These are phyloP conservation scores for Geopemphigus sp. DNA, from an alignment of 1,140 invertebrate species.

Conservation along the genomic window DNA sequence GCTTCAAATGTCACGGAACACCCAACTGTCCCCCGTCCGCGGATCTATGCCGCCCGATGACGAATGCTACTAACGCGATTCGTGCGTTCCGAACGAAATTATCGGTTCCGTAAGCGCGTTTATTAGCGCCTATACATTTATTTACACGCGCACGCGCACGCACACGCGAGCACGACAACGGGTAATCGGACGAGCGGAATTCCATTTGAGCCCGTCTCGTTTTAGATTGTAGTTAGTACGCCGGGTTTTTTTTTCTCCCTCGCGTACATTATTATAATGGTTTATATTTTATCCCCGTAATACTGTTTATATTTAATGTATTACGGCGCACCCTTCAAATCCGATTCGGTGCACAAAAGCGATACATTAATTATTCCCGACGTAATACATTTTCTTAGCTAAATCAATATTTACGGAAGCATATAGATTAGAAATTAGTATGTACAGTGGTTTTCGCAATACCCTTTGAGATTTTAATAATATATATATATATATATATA, in stretches of 20 bases:
- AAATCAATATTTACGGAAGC: slow-evolving; percentile 30
- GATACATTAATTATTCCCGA: slow-evolving; percentile 26
- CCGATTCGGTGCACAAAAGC: not conserved
- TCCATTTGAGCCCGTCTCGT: not conserved
- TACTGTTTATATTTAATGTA: no score
- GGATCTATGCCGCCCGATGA: not conserved
- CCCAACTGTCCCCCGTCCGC: no score
- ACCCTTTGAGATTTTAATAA: slow-evolving; percentile 18
- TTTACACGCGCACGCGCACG: no score
- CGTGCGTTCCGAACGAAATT: slow-evolving; percentile 14
- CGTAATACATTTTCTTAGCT: slow-evolving; percentile 24
- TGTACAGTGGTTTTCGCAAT: no score
- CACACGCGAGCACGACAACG: no score
- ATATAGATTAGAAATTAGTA: slow-evolving; percentile 27
- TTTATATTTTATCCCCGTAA: not conserved
- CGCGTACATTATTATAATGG: slow-evolving; percentile 2
- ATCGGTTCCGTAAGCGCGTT: slow-evolving; percentile 8
- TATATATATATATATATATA: not conserved
- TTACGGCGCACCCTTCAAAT: slow-evolving; percentile 23
- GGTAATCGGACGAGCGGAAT: slow-evolving; percentile 3
- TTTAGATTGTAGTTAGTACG: no score
- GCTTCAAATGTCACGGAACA: slow-evolving; percentile 18
- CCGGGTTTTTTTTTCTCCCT: not conserved
- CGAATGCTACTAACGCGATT: not conserved
- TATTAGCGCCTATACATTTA: slow-evolving; percentile 16